Conservation (phyloP, 2,797 vertebrate genomes). For the Corythornis leucogaster region DNA sequence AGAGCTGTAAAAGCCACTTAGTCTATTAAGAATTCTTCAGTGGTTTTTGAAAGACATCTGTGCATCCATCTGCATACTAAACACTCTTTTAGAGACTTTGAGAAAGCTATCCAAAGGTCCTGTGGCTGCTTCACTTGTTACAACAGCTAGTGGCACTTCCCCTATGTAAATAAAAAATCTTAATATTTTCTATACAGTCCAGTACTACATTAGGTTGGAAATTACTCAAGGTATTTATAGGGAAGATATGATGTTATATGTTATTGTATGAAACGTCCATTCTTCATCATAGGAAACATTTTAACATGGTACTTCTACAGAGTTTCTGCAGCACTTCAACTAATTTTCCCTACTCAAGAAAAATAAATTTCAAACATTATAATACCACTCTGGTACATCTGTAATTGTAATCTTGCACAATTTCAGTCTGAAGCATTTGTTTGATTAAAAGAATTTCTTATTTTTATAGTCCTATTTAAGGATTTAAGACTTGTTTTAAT, state of each 20-base stretch:
- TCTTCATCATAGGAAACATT: neutral
- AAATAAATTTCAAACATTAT: neutral
- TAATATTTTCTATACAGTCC: neutral
- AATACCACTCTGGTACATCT: neutral
- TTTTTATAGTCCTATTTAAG: neutral
- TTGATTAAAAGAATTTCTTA: neutral
- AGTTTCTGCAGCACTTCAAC: neutral
- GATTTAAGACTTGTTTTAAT: neutral
- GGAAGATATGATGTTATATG: neutral
- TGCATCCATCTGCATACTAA: neutral
- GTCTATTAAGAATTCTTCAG: neutral
- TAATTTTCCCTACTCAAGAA: slow-evolving; percentile 8
- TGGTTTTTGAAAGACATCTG: neutral
- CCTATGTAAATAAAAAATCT: neutral
- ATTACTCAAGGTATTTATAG: neutral
- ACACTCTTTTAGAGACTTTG: neutral
- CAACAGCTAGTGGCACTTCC: neutral
- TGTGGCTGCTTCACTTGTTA: neutral
- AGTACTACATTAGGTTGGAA: neutral
- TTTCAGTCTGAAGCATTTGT: neutral
- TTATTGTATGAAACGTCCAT: neutral
- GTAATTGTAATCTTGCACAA: neutral
- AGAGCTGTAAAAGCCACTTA: neutral
- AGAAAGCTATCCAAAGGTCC: neutral
- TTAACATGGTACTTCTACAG: neutral